A percentile compares a stretch with the other conserved stretches of the same genome.
Evolutionary conservation across 2,113 vertebrate species (phyloP).

Genomic region (Silurus meridionalis): DNA sequence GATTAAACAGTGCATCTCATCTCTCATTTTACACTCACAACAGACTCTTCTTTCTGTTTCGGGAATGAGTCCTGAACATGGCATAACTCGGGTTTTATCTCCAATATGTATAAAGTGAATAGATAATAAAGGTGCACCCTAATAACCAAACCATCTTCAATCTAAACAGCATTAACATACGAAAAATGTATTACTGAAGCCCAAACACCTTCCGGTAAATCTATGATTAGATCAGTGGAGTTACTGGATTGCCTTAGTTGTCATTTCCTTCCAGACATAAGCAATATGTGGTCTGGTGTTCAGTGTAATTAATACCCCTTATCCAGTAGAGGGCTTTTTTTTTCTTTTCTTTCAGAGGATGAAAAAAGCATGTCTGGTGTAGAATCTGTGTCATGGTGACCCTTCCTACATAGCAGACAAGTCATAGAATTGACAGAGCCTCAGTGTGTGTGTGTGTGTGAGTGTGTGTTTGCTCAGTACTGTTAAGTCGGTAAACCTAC

Average conservation of each 20-base stretch:
- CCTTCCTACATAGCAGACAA: neutral
- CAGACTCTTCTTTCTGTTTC: too few relatives aligned
- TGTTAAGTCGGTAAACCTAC: constrained; percentile 11
- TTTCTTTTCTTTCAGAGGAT: neutral
- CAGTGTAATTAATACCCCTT: neutral
- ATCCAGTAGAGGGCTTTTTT: too few relatives aligned
- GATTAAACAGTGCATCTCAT: too few relatives aligned
- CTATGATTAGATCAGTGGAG: neutral
- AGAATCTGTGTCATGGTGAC: neutral
- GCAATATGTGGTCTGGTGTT: neutral
- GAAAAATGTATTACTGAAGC: neutral
- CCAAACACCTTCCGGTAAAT: neutral
- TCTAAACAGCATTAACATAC: neutral
- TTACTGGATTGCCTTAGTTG: neutral
- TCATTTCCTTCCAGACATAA: neutral
- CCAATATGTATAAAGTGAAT: neutral
- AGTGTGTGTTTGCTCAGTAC: constrained; percentile 13
- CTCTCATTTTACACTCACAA: too few relatives aligned
- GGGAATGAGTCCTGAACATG: neutral
- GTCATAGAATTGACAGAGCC: constrained; percentile 10
- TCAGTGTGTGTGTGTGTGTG: neutral
- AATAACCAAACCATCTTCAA: neutral
- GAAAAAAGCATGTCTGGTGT: neutral
- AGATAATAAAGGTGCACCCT: neutral
- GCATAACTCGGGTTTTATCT: neutral